Percentiles rank a stretch among this genome's conserved stretches.
Conservation (phyloP, 2,797 vertebrate species). For the Sandelia bainsii region DNA sequence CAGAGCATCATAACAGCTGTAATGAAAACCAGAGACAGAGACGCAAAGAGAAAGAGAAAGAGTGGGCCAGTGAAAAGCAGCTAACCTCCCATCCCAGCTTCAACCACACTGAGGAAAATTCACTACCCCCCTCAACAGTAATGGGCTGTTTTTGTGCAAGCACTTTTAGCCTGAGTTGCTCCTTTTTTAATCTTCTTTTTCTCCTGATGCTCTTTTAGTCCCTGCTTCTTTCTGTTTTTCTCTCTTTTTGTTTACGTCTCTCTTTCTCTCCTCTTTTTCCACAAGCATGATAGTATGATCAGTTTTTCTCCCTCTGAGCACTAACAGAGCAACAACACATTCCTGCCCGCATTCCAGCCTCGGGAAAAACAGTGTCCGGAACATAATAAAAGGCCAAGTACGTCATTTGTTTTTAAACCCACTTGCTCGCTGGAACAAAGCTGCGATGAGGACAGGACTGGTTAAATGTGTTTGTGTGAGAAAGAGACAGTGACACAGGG, state of each 20-base stretch:
- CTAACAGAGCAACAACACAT: slow-evolving; percentile 85
- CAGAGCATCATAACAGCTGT: slow-evolving; percentile 70
- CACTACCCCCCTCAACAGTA: slow-evolving; percentile 20
- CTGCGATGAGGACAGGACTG: slow-evolving; percentile 67
- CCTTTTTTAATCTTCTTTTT: neutral
- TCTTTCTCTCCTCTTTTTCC: slow-evolving; percentile 39
- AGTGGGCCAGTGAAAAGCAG: slow-evolving; percentile 42
- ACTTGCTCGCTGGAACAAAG: slow-evolving; percentile 79
- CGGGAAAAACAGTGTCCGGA: slow-evolving; percentile 83
- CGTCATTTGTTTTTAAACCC: slow-evolving; percentile 83
- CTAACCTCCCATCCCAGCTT: slow-evolving; percentile 37
- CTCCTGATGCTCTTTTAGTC: neutral
- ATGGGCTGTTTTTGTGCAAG: slow-evolving; percentile 48
- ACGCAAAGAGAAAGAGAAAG: slow-evolving; percentile 18
- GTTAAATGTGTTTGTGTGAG: slow-evolving; percentile 70
- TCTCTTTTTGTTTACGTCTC: slow-evolving; percentile 29
- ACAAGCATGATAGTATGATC: slow-evolving; percentile 63
- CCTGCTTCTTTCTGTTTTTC: slow-evolving; percentile 25
- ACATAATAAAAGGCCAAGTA: slow-evolving; percentile 83
- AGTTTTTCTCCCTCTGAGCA: slow-evolving; percentile 75
- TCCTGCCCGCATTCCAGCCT: slow-evolving; percentile 85
- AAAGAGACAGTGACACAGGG: slow-evolving; percentile 63
- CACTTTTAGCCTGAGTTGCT: slow-evolving; percentile 10
- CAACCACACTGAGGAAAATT: slow-evolving; percentile 26
- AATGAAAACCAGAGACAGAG: slow-evolving; percentile 76